phyloP scores from a whole-genome alignment of 2,888 invertebrate species.

The Cryptocephalus moraei region DNA sequence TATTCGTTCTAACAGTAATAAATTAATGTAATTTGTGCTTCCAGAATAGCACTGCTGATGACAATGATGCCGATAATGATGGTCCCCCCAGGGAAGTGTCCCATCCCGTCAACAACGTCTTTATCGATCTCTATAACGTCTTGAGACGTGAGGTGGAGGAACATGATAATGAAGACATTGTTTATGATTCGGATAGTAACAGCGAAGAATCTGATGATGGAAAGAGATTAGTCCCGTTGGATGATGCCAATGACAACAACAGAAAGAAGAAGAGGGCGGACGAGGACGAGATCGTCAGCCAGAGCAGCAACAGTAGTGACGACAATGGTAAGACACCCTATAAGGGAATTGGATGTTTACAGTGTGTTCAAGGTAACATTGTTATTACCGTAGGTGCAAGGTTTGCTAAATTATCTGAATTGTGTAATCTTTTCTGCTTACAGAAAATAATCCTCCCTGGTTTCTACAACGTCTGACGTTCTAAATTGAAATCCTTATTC shows the following conservation, averaged over 20 bases:
- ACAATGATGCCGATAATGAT: slow-evolving; percentile 12
- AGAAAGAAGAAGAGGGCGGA: not conserved
- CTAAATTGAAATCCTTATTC: not conserved
- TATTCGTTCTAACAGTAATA: too few relatives aligned
- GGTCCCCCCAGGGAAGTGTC: slow-evolving; percentile 1
- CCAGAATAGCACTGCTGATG: not conserved
- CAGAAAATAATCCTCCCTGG: too few relatives aligned
- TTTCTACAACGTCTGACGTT: not conserved
- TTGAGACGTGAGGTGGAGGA: not conserved
- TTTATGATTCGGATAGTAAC: not conserved
- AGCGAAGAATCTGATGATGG: not conserved
- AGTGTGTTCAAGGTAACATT: too few relatives aligned
- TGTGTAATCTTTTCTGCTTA: too few relatives aligned
- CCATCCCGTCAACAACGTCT: not conserved
- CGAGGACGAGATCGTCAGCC: too few relatives aligned
- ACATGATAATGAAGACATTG: not conserved
- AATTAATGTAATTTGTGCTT: too few relatives aligned
- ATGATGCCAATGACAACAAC: slow-evolving; percentile 4
- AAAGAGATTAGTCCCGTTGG: slow-evolving; percentile 1
- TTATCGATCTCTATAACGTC: not conserved
- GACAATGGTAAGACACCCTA: too few relatives aligned
- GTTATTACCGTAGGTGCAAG: too few relatives aligned
- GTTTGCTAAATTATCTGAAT: too few relatives aligned
- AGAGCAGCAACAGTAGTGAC: too few relatives aligned
- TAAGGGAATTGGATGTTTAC: too few relatives aligned